Evolutionary conservation across 2,888 invertebrate species (phyloP).

Genomic region (Abscondita cerata): DNA sequence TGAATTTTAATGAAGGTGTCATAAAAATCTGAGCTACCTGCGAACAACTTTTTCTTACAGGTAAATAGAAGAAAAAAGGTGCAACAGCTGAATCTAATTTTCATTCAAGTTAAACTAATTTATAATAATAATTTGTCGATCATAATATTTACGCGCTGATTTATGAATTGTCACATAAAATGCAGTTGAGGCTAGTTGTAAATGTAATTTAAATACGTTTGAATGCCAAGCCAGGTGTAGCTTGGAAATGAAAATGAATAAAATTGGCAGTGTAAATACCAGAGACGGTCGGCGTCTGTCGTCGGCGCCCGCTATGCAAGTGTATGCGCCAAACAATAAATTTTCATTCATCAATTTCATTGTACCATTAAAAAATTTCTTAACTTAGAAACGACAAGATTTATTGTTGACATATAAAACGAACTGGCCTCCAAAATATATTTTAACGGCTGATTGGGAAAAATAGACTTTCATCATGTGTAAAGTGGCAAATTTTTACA

Average conservation of each 20-base stretch:
- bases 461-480: no score
- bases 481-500: no score
- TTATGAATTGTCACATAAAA: slow-evolving; percentile 9
- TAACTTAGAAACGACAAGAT: slow-evolving; percentile 2
- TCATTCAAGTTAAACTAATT: neutral
- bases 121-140: slow-evolving; percentile 2
- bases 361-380: slow-evolving; percentile 20
- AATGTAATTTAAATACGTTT: slow-evolving; percentile 11
- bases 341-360: slow-evolving; percentile 31
- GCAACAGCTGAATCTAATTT: neutral
- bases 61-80: no score
- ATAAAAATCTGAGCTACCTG: no score
- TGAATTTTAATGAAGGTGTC: no score
- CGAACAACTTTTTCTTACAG: no score
- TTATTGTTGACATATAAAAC: neutral
- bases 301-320: slow-evolving; percentile 28
- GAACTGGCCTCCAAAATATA: no score
- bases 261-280: slow-evolving; percentile 25
- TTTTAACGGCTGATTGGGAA: no score
- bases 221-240: slow-evolving; percentile 30
- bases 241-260: slow-evolving; percentile 12
- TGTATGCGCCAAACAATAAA: slow-evolving; percentile 31
- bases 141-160: slow-evolving; percentile 3
- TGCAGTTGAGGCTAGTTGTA: neutral
- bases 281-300: slow-evolving; percentile 23